A percentile compares a stretch with the other conserved stretches of the same genome.
Evolutionary conservation across 2,888 invertebrate species (phyloP).

Genomic region (Scaptomyza polygonia): DNA sequence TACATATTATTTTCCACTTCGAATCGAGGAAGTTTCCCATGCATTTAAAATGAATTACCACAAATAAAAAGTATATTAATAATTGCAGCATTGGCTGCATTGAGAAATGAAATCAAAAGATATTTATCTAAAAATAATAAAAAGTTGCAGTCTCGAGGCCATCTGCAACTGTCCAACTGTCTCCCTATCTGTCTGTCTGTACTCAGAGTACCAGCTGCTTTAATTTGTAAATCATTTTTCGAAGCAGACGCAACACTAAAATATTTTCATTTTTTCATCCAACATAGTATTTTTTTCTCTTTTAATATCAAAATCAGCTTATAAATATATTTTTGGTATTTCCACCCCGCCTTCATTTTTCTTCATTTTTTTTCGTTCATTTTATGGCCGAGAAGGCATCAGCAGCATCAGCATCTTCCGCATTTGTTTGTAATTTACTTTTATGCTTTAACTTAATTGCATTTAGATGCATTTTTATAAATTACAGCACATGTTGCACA

Average conservation of each 20-base stretch:
- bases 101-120: conserved; percentile 71
- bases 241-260: conserved; percentile 12
- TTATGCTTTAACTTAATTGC: conserved; percentile 81
- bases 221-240: conserved; percentile 72
- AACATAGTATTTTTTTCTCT: conserved; percentile 30
- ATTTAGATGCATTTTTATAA: conserved; percentile 80
- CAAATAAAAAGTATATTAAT: conserved; percentile 58
- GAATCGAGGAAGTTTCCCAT: conserved; percentile 47
- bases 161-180: conserved; percentile 45
- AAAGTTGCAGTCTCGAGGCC: conserved; percentile 53
- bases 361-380: conserved; percentile 5
- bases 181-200: conserved; percentile 9
- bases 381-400: conserved; percentile 6
- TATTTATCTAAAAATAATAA: conserved; percentile 80
- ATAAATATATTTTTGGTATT: conserved; percentile 50
- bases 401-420: conserved; percentile 59
- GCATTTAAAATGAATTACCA: conserved; percentile 70
- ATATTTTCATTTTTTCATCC: background rate
- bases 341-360: background rate
- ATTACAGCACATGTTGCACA: conserved; percentile 66
- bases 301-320: conserved; percentile 71
- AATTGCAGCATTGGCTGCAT: conserved; percentile 52
- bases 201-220: conserved; percentile 60
- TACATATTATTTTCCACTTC: background rate
- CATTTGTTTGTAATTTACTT: conserved; percentile 80